phyloP scores from a whole-genome alignment of 2,888 invertebrate genomes.

The Dugesia japonica region DNA sequence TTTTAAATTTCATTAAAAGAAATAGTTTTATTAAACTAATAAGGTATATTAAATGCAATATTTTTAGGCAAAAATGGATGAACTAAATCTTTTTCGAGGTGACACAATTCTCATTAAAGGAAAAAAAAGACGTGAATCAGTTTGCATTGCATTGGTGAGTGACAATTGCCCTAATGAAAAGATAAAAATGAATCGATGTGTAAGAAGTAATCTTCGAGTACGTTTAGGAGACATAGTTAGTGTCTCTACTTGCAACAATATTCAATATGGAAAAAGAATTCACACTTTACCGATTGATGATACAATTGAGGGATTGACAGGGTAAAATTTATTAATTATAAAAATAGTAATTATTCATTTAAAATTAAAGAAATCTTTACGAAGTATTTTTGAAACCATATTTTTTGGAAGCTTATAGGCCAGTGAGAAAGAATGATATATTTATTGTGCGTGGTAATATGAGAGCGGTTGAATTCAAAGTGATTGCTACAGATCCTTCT shows the following conservation, averaged over 20 bases:
- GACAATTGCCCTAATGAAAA: constrained; percentile 89
- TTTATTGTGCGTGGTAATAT: constrained; percentile 93
- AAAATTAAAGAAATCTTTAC: constrained; percentile 62
- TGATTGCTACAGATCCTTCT: constrained; percentile 89
- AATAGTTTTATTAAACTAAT: too few species aligned
- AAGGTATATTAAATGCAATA: too few species aligned
- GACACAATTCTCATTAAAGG: constrained; percentile 92
- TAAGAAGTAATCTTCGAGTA: constrained; percentile 80
- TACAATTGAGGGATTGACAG: constrained; percentile 87
- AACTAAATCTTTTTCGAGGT: constrained; percentile 84
- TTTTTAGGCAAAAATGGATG: constrained; percentile 84
- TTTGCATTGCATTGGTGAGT: constrained; percentile 88
- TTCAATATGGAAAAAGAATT: constrained; percentile 90
- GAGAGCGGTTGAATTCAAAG: constrained; percentile 97
- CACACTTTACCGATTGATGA: constrained; percentile 97
- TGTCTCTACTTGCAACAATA: constrained; percentile 54
- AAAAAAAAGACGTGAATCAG: constrained; percentile 86
- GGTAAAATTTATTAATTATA: constrained; percentile 53
- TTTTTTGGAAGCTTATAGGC: constrained; percentile 93
- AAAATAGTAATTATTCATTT: constrained; percentile 1
- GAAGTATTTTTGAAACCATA: constrained; percentile 97
- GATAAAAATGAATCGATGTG: constrained; percentile 67
- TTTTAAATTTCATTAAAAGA: too few species aligned
- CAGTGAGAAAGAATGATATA: constrained; percentile 82
- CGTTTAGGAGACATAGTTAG: constrained; percentile 82